Evolutionary conservation across 2,888 invertebrate genomes (phyloP).

Genomic region (Eucera pruinosa): DNA sequence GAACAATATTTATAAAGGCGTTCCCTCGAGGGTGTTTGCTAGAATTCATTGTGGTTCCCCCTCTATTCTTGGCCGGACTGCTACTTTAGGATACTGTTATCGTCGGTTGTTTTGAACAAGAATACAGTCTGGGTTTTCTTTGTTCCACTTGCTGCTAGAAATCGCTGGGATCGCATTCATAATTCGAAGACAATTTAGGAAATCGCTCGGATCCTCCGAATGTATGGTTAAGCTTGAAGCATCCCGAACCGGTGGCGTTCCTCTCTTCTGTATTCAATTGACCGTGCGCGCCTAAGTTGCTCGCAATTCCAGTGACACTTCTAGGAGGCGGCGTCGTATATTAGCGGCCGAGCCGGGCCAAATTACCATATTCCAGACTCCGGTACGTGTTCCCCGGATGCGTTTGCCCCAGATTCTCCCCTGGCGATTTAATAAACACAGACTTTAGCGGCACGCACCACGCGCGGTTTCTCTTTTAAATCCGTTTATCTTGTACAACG

Average conservation of each 20-base stretch:
- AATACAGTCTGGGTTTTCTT: neutral
- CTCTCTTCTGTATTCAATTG: constrained; percentile 39
- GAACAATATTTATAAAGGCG: constrained; percentile 31
- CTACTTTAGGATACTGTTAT: constrained; percentile 9
- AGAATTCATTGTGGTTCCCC: constrained; percentile 17
- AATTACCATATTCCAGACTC: constrained; percentile 68
- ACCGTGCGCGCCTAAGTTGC: constrained; percentile 45
- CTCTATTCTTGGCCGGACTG: neutral
- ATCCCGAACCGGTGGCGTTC: neutral
- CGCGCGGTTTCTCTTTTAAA: constrained; percentile 51
- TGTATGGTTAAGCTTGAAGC: constrained; percentile 2
- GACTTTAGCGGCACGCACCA: constrained; percentile 58
- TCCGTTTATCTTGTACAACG: constrained; percentile 58
- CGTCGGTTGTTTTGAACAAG: constrained; percentile 2
- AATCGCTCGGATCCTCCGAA: constrained; percentile 17
- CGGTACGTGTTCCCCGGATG: constrained; percentile 46
- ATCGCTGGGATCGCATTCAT: constrained; percentile 5
- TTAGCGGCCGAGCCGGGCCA: constrained; percentile 41
- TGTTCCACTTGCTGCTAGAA: neutral
- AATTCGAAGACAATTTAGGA: constrained; percentile 17
- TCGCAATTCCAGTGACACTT: constrained; percentile 58
- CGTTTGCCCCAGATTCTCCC: constrained; percentile 63
- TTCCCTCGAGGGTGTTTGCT: constrained; percentile 2
- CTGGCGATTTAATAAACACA: constrained; percentile 64
- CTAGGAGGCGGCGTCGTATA: constrained; percentile 46